These are phyloP conservation scores for Pangasius sanitwongsei DNA, from an alignment of 2,797 vertebrate species.

Conservation along the genomic window DNA sequence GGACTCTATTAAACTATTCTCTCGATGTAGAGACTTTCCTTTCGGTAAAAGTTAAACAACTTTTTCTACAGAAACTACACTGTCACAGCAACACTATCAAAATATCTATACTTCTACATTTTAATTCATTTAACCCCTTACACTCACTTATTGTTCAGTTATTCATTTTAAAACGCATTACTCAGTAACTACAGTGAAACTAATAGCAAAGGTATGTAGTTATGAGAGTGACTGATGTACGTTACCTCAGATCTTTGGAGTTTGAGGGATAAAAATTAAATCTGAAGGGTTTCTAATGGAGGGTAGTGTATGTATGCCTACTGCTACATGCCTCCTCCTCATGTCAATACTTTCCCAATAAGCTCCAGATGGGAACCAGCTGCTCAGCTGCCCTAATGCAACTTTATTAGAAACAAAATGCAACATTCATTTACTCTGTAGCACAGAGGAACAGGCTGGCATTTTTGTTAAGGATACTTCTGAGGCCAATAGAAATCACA, in stretches of 20 bases:
- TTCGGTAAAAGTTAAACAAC: not conserved
- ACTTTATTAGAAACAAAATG: constrained; percentile 63
- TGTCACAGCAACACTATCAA: not conserved
- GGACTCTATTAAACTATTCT: not conserved
- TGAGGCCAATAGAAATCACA: constrained; percentile 65
- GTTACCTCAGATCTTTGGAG: not conserved
- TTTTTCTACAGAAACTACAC: not conserved
- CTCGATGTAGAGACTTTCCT: not conserved
- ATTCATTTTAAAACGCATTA: not conserved
- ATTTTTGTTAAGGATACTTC: constrained; percentile 63
- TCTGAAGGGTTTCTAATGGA: constrained; percentile 48
- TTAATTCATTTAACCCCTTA: not conserved
- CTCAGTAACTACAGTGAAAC: not conserved
- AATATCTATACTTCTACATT: not conserved
- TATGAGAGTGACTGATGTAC: not conserved
- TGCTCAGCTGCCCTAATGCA: constrained; percentile 58
- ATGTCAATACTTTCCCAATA: constrained; percentile 44
- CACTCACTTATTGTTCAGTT: not conserved
- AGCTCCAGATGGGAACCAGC: constrained; percentile 63
- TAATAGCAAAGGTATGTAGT: not conserved
- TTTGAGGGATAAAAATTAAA: constrained; percentile 1
- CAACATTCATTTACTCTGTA: constrained; percentile 62
- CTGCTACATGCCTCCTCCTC: constrained; percentile 19
- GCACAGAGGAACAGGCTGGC: constrained; percentile 52
- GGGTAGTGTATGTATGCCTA: constrained; percentile 4